Evolutionary conservation across 1,140 invertebrate species (phyloP).

Genomic region (Solenopsis invicta): DNA sequence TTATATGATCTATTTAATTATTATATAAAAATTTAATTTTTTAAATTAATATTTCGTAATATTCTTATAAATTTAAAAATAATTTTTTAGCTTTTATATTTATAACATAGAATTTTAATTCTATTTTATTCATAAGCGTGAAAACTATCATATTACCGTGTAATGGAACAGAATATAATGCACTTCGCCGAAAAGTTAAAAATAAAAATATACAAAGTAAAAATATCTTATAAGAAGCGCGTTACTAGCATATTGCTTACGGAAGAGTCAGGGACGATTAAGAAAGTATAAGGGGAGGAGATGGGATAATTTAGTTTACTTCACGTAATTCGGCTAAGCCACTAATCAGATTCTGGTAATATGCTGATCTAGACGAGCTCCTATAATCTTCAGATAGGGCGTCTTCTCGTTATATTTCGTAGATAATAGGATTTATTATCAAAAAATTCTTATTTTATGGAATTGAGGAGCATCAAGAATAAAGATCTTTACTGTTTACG

Average conservation of each 20-base stretch:
- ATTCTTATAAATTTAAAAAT: not conserved
- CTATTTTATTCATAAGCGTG: not conserved
- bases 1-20: not conserved
- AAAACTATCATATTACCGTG: constrained; percentile 47
- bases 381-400: constrained; percentile 61
- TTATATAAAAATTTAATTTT: not conserved
- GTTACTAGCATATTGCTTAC: constrained; percentile 61
- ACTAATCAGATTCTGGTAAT: constrained; percentile 76
- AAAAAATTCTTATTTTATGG: not conserved
- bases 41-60: not conserved
- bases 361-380: constrained; percentile 62
- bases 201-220: not conserved
- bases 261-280: constrained; percentile 52
- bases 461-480: not conserved
- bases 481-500: not conserved
- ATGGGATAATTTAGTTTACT: constrained; percentile 71
- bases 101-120: not conserved
- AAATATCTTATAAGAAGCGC: constrained; percentile 66
- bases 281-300: constrained; percentile 57
- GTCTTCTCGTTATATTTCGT: constrained; percentile 44
- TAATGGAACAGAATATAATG: constrained; percentile 72
- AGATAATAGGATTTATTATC: not conserved
- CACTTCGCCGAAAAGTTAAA: constrained; percentile 59
- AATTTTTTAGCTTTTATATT: constrained; percentile 2
- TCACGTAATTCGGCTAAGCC: constrained; percentile 73